Base-by-base conservation (phyloP, 92 coral and sea anemone genomes). In the Actinostola sp. region DNA sequence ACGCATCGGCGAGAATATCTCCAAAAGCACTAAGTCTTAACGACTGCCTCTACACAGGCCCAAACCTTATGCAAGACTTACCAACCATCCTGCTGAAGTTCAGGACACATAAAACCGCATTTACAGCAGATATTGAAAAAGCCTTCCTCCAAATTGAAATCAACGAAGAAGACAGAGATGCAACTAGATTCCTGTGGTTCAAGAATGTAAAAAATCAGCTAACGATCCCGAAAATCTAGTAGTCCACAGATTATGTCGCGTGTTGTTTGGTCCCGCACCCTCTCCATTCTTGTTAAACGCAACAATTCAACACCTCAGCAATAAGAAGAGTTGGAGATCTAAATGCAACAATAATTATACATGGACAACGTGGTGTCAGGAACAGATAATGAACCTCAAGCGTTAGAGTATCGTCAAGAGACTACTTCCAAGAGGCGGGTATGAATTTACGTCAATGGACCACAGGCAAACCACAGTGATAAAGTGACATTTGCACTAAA, bases 401-500 rank as follows among this genome's bases (percentile, higher is more conserved):
- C 71, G 33, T 20, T 74, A 26, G 80, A 74, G 36, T 74, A 62
- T 20, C 16, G 62, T 61, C 80, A 48, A 61, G n/a, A n/a, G n/a
- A n/a, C n/a, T n/a, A n/a, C n/a, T n/a, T n/a, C n/a, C n/a, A n/a
- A n/a, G 62, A 74, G 63, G 80, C 80, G 42, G 80, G 80, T 1
- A 74, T 74, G 71, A 74, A 62, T 23, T 59, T 81, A 49, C 80
- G 63, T 33, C 86, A 81, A 57, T 81, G 80, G 86, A 66, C 86
- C 24, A 56, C 70, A n/a, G n/a, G n/a, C n/a, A n/a, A n/a, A n/a
- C n/a, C n/a, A n/a, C n/a, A n/a, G n/a, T n/a, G n/a, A n/a, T n/a
- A n/a, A n/a, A n/a, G n/a, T n/a, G n/a, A n/a, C n/a, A n/a, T n/a
- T n/a, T n/a, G n/a, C n/a, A n/a, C n/a, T n/a, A n/a, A n/a, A n/a